phyloP scores from a whole-genome alignment of 2,888 invertebrate species.

The Lysandra bellargus region DNA sequence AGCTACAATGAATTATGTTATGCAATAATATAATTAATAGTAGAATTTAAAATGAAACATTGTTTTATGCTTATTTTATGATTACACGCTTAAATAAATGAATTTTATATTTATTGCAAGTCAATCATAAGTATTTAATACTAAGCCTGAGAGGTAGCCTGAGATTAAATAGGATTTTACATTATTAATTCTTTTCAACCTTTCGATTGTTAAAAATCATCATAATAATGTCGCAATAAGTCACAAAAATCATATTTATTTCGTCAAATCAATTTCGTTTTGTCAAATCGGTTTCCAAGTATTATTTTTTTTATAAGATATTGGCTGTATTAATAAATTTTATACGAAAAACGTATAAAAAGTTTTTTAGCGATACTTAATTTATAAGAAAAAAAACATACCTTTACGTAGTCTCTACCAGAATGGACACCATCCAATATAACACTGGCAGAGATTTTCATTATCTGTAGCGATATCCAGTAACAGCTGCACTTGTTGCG shows the following conservation, averaged over 20 bases:
- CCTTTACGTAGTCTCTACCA: constrained; percentile 72
- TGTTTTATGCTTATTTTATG: not conserved
- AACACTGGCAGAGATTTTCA: constrained; percentile 99
- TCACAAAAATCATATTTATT: not conserved
- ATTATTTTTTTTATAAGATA: not conserved
- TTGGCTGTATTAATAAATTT: not conserved
- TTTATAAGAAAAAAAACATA: not conserved
- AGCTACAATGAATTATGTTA: not conserved
- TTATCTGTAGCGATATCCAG: constrained; percentile 98
- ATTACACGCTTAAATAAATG: not conserved
- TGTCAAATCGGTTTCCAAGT: not conserved
- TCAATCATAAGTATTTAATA: not conserved
- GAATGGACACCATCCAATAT: constrained; percentile 97
- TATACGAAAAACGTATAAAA: not conserved
- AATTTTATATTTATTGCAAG: not conserved
- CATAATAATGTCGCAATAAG: not conserved
- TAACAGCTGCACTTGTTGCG: constrained; percentile 94
- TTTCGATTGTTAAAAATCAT: not conserved
- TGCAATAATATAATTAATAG: not conserved
- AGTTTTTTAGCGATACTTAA: not conserved
- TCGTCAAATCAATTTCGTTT: not conserved
- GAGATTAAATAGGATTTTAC: no score
- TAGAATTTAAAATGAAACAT: not conserved
- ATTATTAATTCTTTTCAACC: no score
- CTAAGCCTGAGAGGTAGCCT: no score